Base-by-base conservation (phyloP, 2,888 invertebrate species). In the Drosophila testacea region DNA sequence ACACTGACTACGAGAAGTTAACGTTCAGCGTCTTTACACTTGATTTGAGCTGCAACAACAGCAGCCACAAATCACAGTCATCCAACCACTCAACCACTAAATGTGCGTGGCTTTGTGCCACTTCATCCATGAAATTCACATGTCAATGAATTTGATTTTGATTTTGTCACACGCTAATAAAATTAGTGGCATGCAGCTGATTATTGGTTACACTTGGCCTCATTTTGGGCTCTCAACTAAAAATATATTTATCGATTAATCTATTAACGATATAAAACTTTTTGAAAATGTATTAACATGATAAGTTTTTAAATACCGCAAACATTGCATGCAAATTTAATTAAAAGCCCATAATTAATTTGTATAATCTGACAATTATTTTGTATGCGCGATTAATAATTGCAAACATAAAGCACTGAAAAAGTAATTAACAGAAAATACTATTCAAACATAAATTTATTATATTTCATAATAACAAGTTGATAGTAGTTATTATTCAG, bases 121-220 rank as follows among this genome's bases (percentile, higher is more conserved):
- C 68, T 65, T 88, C 89, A 85, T 77, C 78, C 88, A 71, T 88
- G 70, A 88, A 83, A 78, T 73, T 77, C 67, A 79, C 89, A 88
- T 71, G 80, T 82, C 85, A 89, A 65, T 79, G 88, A 47, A 64
- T 81, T 68, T 64, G 63, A 69, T 70, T 69, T 68, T 68, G 63
- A 59, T 54, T 62, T 55, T 56, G 51, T 36, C 57, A 36, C 42
- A 44, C 30, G 55, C 55, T 41, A 51, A 79, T 64, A 34, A 69
- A 76, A 64, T 76, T 59, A 74, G 66, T 56, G 54, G 36, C 62
- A 39, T 34, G 60, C 63, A 59, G 46, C 57, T 4, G 44, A 4
- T 34, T 44, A 22, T 52, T 39, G 30, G 1, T n/a, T 10, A 48
- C 38, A 46, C 51, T 63, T 46, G 60, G 22, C 16, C 32, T 6